These are phyloP conservation scores for Spilogale gracilis DNA, from an alignment of 2,113 vertebrate genomes.

Conservation along the genomic window DNA sequence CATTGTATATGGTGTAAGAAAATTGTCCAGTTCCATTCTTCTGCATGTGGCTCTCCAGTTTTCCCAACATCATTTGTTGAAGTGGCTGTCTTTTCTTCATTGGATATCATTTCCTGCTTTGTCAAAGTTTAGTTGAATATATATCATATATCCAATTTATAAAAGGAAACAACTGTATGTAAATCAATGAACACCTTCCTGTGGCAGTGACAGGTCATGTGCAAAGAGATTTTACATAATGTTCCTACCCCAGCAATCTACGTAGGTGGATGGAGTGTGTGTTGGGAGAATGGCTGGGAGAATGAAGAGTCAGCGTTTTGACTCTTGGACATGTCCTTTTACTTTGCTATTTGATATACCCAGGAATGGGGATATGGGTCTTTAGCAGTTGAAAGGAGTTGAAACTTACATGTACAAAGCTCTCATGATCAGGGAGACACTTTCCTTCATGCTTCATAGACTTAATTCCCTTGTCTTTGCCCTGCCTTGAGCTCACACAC, in stretches of 20 bases:
- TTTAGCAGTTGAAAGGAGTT: not conserved
- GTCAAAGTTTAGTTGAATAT: too few relatives aligned
- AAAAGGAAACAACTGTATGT: not conserved
- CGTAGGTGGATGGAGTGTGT: accelerated
- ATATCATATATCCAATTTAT: not conserved
- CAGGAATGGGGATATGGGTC: not conserved
- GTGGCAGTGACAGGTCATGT: not conserved
- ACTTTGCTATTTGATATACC: not conserved
- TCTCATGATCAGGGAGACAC: not conserved
- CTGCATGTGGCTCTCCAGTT: too few relatives aligned
- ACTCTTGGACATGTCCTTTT: not conserved
- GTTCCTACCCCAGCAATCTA: too few relatives aligned
- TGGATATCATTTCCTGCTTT: too few relatives aligned
- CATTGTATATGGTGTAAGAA: too few relatives aligned
- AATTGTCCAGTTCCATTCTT: too few relatives aligned
- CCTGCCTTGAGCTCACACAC: not conserved
- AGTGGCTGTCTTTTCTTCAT: too few relatives aligned
- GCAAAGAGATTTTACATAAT: not conserved
- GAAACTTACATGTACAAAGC: not conserved
- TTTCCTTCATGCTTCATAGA: not conserved
- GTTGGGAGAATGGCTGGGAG: not conserved
- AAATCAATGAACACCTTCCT: not conserved
- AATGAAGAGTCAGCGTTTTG: not conserved
- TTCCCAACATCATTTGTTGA: too few relatives aligned
- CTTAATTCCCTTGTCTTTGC: not conserved